A percentile compares a stretch with the other conserved stretches of the same genome.
Conservation (phyloP, 64 coral and sea anemone species). For the Platygyra sinensis region DNA sequence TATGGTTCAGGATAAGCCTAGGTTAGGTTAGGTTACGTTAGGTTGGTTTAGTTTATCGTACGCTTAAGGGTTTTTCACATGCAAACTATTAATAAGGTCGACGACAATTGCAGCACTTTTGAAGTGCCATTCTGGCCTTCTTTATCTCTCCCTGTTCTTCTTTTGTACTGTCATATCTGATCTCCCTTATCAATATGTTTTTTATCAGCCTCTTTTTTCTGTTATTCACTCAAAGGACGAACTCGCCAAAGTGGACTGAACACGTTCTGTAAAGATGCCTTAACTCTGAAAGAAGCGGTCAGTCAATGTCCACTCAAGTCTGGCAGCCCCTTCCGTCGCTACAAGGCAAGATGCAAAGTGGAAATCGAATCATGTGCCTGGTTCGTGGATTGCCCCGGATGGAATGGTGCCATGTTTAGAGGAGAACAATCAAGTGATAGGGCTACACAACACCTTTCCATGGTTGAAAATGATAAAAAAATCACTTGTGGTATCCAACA, state of each 20-base stretch:
- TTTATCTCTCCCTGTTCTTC: too few species aligned
- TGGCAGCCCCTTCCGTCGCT: neutral
- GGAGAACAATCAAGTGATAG: neutral
- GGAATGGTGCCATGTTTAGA: neutral
- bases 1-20: too few species aligned
- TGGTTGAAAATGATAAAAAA: too few species aligned
- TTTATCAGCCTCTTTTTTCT: neutral
- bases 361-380: neutral
- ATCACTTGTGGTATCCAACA: neutral
- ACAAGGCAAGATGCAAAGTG: neutral
- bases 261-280: neutral
- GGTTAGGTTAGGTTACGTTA: too few species aligned
- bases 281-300: neutral
- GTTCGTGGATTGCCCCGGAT: neutral
- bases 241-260: neutral
- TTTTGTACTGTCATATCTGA: too few species aligned
- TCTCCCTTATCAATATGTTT: neutral
- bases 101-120: too few species aligned
- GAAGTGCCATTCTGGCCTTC: too few species aligned
- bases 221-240: neutral
- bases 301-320: neutral
- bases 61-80: too few species aligned
- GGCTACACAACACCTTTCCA: neutral
- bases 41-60: too few species aligned
- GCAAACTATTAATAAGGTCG: too few species aligned